Evolutionary conservation across 2,888 invertebrate species (phyloP).

Genomic region (Enoplolaimus lenunculus): DNA sequence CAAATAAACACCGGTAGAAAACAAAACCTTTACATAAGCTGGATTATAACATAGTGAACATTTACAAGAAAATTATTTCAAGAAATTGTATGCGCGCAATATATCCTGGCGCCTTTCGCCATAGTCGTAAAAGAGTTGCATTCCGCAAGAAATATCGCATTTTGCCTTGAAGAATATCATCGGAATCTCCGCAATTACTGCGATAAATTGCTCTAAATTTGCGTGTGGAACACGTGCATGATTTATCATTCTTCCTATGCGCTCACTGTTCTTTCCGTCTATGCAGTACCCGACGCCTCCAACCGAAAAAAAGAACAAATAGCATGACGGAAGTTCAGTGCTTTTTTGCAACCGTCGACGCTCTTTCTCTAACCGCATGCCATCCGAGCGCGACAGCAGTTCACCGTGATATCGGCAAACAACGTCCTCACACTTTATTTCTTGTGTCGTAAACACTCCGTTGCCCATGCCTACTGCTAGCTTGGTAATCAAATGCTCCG

Average conservation of each 20-base stretch:
- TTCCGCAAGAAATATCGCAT: neutral
- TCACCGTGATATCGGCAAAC: neutral
- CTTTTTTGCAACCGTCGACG: neutral
- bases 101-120: neutral
- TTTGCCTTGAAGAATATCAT: neutral
- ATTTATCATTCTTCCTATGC: neutral
- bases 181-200: neutral
- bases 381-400: neutral
- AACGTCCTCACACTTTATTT: neutral
- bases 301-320: neutral
- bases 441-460: neutral
- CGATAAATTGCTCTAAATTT: neutral
- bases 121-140: neutral
- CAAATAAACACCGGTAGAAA: too few relatives aligned
- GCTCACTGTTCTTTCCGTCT: neutral
- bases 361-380: neutral
- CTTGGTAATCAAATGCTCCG: neutral
- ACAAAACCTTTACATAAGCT: too few relatives aligned
- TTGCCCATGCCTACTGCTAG: neutral
- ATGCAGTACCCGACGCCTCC: neutral
- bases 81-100: neutral
- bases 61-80: too few relatives aligned
- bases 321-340: neutral
- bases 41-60: too few relatives aligned
- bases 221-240: neutral